Conservation (phyloP, 2,113 vertebrate species). For the Lophius piscatorius region DNA sequence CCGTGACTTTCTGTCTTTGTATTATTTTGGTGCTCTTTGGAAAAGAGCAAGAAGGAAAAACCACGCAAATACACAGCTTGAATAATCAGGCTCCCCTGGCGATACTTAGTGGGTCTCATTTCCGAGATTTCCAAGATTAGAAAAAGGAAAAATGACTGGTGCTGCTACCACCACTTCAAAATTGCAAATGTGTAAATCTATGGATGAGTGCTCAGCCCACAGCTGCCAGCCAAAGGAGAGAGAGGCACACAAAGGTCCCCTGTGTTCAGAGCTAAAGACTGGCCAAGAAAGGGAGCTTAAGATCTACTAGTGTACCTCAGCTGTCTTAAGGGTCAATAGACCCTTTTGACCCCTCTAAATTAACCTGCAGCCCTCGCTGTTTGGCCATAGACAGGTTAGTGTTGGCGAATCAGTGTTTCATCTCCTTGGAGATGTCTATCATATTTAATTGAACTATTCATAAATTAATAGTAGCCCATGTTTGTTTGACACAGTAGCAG, state of each 20-base stretch:
- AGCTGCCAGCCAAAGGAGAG: conserved; percentile 75
- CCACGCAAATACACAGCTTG: conserved; percentile 44
- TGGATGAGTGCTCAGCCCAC: conserved; percentile 69
- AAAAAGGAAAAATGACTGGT: conserved; percentile 41
- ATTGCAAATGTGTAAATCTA: conserved; percentile 69
- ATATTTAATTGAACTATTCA: conserved; percentile 4
- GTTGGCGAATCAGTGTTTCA: conserved; percentile 39
- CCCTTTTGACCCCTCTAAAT: conserved; percentile 54
- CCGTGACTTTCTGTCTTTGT: conserved; percentile 18
- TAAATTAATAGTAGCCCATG: conserved; percentile 8
- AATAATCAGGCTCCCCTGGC: conserved; percentile 57
- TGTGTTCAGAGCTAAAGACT: conserved; percentile 66
- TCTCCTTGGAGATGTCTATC: conserved; percentile 19
- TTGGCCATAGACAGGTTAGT: conserved; percentile 36
- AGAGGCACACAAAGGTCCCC: conserved; percentile 69
- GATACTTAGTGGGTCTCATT: conserved; percentile 38
- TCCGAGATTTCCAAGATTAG: conserved; percentile 57
- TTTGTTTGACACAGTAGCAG: no score
- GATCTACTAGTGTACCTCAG: conserved; percentile 75
- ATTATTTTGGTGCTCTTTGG: conserved; percentile 29
- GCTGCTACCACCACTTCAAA: conserved; percentile 57
- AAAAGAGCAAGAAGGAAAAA: conserved; percentile 36
- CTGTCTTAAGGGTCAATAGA: conserved; percentile 74
- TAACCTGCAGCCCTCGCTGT: conserved; percentile 33
- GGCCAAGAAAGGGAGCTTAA: conserved; percentile 70